Evolutionary conservation across 2,797 vertebrate genomes (phyloP), one percentile per base, ranked within the genome.

Genomic region (Gastrophryne carolinensis): DNA sequence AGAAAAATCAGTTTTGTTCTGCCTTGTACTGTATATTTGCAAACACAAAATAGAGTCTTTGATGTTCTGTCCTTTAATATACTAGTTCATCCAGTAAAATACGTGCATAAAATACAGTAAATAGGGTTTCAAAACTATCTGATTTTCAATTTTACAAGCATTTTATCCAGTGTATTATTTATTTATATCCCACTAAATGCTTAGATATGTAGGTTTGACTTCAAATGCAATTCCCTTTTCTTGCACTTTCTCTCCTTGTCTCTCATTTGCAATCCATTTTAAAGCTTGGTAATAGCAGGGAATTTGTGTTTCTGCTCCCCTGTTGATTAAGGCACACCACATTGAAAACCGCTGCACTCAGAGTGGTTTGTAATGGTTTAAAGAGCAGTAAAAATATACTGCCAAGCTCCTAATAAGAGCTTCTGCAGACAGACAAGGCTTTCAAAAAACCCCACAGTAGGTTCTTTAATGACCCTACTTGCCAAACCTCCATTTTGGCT

Each of bases 321-420:
- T 72, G 75, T 72, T 60, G 61, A 66, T 78, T 78, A 71, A 64
- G 67, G 68, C 61, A 66, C 19, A 71, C 75, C 75, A 66, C 68
- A 78, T 30, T 72, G 73, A 72, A 71, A 72, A 78, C 75, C 75
- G 52, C 61, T 37, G 68, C 68, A 66, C 68, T 78, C 61, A 54
- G 61, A 78, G 75, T 41, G 52, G 75, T 66, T 72, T 65, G 53
- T 78, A 78, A 78, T 78, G 75, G 67, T 78, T 78, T 78, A 72
- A 72, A 78, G 68, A 78, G 75, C 68, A 65, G 61, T 56, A 72
- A 75, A 75, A 71, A 72, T 17, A 57, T 61, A 58, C 37, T 65
- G 37, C 61, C 66, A 72, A 72, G 75, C 75, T 72, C 66, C 68
- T 72, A 78, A 72, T 78, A 66, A 58, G 53, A 54, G 61, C 47